Evolutionary conservation across 2,797 vertebrate genomes (phyloP).

Genomic region (Aotus griseimembra): DNA sequence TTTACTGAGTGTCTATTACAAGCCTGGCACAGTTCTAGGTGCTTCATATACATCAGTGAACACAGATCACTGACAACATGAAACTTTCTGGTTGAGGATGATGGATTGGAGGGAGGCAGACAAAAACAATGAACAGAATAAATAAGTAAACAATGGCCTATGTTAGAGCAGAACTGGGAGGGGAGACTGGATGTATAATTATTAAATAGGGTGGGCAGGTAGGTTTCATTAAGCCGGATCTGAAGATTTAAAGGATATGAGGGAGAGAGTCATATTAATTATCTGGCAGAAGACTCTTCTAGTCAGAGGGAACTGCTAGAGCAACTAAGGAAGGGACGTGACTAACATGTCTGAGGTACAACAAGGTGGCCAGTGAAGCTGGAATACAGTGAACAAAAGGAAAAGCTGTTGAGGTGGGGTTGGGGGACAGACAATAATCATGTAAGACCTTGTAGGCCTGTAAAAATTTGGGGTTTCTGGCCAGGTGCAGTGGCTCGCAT

Average conservation of each 20-base stretch:
- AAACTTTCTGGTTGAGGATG: conserved; percentile 36
- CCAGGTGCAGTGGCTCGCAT: background rate
- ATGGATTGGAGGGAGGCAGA: background rate
- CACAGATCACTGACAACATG: background rate
- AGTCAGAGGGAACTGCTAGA: background rate
- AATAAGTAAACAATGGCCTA: background rate
- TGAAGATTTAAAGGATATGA: conserved; percentile 8
- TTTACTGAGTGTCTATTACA: background rate
- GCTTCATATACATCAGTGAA: background rate
- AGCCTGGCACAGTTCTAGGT: background rate
- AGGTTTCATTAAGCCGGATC: background rate
- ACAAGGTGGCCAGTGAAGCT: background rate
- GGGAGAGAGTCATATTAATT: background rate
- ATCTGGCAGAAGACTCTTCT: background rate
- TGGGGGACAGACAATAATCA: background rate
- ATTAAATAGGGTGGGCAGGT: conserved; percentile 16
- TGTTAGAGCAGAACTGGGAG: background rate
- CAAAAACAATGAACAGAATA: conserved; percentile 17
- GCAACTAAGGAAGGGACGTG: background rate
- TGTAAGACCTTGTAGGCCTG: background rate
- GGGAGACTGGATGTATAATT: background rate
- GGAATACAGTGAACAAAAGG: background rate
- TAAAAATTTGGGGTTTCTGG: background rate
- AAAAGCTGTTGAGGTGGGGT: background rate
- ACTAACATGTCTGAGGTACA: background rate